Base-by-base conservation (phyloP, 92 coral and sea anemone species). In the Parazoanthus swiftii region DNA sequence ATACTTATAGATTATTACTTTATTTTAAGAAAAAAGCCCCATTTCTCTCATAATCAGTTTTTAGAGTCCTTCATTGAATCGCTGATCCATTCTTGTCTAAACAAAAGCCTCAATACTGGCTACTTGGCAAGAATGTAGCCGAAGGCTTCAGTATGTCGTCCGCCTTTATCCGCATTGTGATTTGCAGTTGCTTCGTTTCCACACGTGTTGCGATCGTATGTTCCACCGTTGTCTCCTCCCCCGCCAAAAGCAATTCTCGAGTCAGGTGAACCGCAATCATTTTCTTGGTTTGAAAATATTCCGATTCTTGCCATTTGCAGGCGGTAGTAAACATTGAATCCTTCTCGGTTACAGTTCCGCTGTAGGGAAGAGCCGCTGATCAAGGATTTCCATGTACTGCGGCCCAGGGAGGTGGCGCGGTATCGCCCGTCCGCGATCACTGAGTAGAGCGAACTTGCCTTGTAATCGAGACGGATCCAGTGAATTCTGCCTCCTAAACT, bases 301-400 rank as follows among this genome's bases (percentile, higher is more conserved):
- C 95, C 93, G 35, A 93, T 77, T 54, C 93, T 70, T 8, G 73
- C 80, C 23, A 36, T 42, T 37, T 37, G 67, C 21, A 0, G 0
- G 4, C 37, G 1, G 4, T n/a, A 46, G 6, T 51, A 39, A 54
- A 6, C 56, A 51, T 89, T 90, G 82, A 93, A 93, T 5, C 94
- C 94, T 63, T 93, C 94, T 44, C 33, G 2, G 42, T 84, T 90
- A 76, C 94, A 93, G 16, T 93, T 91, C 6, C 37, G 38, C 85
- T 93, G 96, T 42, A 93, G 79, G 51, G 96, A 93, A 3, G 96
- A 88, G 77, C 92, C 91, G 35, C 59, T 83, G 80, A 93, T 91
- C 89, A 93, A 54, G 13, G 90, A 79, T 73, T 89, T 75, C 94
- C 96, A 93, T 36, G 84, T 76, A n/a, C 8, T 36, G 20, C 90